These are phyloP conservation scores for Callosobruchus maculatus DNA, from an alignment of 2,888 invertebrate species.

Conservation along the genomic window DNA sequence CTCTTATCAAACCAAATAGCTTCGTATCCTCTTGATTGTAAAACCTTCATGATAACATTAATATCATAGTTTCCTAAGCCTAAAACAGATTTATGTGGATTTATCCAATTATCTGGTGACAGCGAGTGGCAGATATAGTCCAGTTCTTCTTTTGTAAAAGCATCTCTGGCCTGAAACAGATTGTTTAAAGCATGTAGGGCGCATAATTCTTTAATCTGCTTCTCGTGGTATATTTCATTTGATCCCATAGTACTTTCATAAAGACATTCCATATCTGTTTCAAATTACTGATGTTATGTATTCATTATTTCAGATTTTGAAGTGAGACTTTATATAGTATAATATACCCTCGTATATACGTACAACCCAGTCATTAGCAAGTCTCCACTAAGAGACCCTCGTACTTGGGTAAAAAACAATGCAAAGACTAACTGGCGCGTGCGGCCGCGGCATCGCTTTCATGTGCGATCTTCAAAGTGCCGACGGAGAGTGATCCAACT, in stretches of 20 bases:
- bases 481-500: no score
- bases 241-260: constrained; percentile 13
- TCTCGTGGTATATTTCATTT: constrained; percentile 62
- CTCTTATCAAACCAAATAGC: constrained; percentile 97
- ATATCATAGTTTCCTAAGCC: constrained; percentile 98
- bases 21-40: constrained; percentile 80
- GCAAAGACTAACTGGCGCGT: no score
- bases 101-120: constrained; percentile 90
- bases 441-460: no score
- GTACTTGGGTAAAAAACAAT: no score
- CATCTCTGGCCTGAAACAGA: constrained; percentile 75
- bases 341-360: no score
- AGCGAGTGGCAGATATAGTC: constrained; percentile 83
- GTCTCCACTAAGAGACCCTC: no score
- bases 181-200: constrained; percentile 94
- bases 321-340: no score
- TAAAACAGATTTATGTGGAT: constrained; percentile 88
- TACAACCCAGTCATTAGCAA: no score
- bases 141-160: constrained; percentile 80
- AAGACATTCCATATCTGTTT: background rate
- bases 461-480: no score
- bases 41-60: constrained; percentile 94
- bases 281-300: background rate
- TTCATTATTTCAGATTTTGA: background rate
- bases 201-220: constrained; percentile 87